These are phyloP conservation scores for Sesamia inferens DNA, from an alignment of 2,888 invertebrate species.

Conservation along the genomic window DNA sequence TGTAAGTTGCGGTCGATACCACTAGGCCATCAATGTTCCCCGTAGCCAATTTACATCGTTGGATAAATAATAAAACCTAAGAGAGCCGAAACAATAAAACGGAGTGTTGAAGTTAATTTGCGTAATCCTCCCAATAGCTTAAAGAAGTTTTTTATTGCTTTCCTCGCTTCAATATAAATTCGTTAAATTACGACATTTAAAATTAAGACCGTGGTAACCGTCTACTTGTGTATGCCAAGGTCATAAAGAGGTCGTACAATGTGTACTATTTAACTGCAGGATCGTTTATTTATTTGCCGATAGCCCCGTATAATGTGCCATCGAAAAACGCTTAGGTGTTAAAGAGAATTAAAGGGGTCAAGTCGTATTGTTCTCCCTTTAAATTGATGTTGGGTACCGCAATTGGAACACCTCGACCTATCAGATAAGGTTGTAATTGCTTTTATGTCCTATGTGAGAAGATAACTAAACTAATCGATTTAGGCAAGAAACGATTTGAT, in stretches of 20 bases:
- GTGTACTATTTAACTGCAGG: conserved; percentile 65
- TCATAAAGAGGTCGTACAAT: conserved; percentile 68
- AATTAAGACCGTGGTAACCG: conserved; percentile 54
- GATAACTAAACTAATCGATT: conserved; percentile 35
- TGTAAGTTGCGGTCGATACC: no score
- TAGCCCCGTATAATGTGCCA: conserved; percentile 69
- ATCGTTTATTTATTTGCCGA: conserved; percentile 71
- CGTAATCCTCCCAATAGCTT: conserved; percentile 61
- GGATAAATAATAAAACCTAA: conserved; percentile 44
- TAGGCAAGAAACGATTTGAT: conserved; percentile 4
- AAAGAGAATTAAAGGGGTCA: conserved; percentile 69
- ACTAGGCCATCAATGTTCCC: no score
- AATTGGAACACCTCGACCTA: conserved; percentile 42
- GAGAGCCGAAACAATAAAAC: conserved; percentile 60
- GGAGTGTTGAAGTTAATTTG: conserved; percentile 61
- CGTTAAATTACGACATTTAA: conserved; percentile 54
- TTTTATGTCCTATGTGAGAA: conserved; percentile 27
- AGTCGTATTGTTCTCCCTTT: conserved; percentile 68
- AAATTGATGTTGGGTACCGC: conserved; percentile 70
- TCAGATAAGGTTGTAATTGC: conserved; percentile 59
- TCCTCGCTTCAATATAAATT: conserved; percentile 63
- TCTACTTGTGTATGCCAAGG: conserved; percentile 56
- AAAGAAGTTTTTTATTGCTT: conserved; percentile 63
- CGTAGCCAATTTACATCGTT: neutral
- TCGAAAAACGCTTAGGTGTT: conserved; percentile 77